These are phyloP conservation scores for Cantharis rufa DNA, from an alignment of 2,888 invertebrate genomes.

Conservation along the genomic window DNA sequence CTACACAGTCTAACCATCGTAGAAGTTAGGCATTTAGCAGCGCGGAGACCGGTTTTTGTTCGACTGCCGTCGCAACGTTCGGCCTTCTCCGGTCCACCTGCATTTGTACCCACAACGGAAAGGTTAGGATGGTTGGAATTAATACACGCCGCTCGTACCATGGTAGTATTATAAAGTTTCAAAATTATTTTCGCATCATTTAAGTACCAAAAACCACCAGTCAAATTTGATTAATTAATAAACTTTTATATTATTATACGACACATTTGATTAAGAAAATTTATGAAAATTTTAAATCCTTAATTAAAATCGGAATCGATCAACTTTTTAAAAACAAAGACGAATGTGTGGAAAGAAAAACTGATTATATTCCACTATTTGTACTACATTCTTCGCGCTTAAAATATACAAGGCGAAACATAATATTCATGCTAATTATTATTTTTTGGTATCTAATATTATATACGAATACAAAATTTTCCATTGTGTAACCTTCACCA, in stretches of 20 bases:
- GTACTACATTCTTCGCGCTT: neutral
- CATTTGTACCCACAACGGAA: conserved; percentile 54
- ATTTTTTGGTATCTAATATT: neutral
- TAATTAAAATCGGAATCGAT: neutral
- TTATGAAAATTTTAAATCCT: neutral
- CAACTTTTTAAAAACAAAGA: neutral
- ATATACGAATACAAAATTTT: neutral
- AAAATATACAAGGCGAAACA: neutral
- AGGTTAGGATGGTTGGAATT: conserved; percentile 50
- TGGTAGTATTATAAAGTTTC: conserved; percentile 27
- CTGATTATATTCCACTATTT: neutral
- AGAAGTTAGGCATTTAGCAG: conserved; percentile 44
- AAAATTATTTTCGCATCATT: conserved; percentile 21
- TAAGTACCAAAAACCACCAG: neutral
- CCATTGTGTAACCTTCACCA: neutral
- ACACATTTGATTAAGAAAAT: neutral
- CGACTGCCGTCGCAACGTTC: conserved; percentile 52
- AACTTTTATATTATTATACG: neutral
- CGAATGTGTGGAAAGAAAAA: neutral
- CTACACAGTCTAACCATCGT: conserved; percentile 48
- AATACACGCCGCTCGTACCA: conserved; percentile 19
- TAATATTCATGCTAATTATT: neutral
- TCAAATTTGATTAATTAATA: neutral
- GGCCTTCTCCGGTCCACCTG: conserved; percentile 59
- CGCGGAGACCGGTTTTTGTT: conserved; percentile 53